A percentile compares a stretch with the other conserved stretches of the same genome.
Evolutionary conservation across 2,113 vertebrate genomes (phyloP).

Genomic region (Synchiropus splendidus): DNA sequence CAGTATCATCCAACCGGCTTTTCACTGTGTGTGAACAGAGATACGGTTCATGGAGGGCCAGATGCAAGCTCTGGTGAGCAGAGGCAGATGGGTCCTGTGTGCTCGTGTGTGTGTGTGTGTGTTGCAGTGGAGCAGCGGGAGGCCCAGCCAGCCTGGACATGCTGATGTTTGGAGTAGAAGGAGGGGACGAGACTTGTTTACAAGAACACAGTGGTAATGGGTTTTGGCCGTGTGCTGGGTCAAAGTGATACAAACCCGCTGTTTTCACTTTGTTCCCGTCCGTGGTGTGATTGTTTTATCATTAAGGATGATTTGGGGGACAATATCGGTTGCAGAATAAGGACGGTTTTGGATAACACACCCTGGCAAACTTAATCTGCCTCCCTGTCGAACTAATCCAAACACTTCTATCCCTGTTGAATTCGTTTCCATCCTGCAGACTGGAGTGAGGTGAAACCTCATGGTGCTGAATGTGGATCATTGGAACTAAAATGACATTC

Average conservation of each 20-base stretch:
- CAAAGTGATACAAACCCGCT: constrained; percentile 28
- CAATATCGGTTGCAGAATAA: no score
- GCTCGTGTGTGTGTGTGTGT: constrained; percentile 19
- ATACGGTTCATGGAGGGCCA: constrained; percentile 41
- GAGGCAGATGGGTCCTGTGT: constrained; percentile 48
- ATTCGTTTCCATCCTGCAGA: no score
- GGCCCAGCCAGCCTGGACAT: constrained; percentile 15
- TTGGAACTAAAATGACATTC: no score
- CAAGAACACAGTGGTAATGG: constrained; percentile 22
- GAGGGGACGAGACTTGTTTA: constrained; percentile 34
- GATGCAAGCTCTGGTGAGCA: constrained; percentile 38
- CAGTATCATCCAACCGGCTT: constrained; percentile 5
- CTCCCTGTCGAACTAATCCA: no score
- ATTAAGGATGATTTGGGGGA: background rate
- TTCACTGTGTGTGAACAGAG: constrained; percentile 14
- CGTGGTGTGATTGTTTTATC: background rate
- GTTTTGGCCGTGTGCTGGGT: constrained; percentile 16
- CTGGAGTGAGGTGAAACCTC: no score
- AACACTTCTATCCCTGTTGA: no score
- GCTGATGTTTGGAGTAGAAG: constrained; percentile 47
- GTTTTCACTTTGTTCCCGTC: constrained; percentile 4
- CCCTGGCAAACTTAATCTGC: no score
- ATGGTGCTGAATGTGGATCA: no score
- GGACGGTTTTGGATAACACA: no score
- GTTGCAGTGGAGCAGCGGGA: constrained; percentile 25